Conservation (phyloP, 2,113 vertebrate species). For the Ptilonorhynchus violaceus region DNA sequence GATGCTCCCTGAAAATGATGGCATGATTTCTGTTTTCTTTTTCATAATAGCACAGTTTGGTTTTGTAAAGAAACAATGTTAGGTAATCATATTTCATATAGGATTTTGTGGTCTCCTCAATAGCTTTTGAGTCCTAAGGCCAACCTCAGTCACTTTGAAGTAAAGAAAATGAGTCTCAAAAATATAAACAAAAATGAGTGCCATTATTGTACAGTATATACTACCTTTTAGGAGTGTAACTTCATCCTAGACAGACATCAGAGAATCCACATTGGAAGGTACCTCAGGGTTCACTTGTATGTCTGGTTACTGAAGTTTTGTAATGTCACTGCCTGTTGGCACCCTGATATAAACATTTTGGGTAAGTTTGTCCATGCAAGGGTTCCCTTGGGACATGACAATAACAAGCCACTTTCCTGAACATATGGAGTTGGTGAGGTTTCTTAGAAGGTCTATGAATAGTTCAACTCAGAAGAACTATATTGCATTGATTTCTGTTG, state of each 20-base stretch:
- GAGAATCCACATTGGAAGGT: neutral
- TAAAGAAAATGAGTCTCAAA: neutral
- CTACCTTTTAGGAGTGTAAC: neutral
- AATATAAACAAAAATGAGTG: neutral
- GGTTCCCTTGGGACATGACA: neutral
- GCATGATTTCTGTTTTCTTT: neutral
- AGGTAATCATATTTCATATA: neutral
- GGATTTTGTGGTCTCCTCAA: neutral
- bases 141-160: neutral
- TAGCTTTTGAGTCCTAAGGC: neutral
- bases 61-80: neutral
- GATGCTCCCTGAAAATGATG: neutral
- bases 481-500: neutral
- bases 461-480: neutral
- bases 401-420: neutral
- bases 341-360: neutral
- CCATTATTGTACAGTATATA: neutral
- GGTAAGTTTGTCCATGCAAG: neutral
- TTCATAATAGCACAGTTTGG: neutral
- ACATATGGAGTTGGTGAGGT: neutral
- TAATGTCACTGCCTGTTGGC: neutral
- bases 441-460: neutral
- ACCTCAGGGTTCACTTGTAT: neutral
- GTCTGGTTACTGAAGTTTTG: neutral
- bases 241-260: neutral